Conservation (phyloP, 2,888 invertebrate species). For the Caenorhabditis zanzibari region DNA sequence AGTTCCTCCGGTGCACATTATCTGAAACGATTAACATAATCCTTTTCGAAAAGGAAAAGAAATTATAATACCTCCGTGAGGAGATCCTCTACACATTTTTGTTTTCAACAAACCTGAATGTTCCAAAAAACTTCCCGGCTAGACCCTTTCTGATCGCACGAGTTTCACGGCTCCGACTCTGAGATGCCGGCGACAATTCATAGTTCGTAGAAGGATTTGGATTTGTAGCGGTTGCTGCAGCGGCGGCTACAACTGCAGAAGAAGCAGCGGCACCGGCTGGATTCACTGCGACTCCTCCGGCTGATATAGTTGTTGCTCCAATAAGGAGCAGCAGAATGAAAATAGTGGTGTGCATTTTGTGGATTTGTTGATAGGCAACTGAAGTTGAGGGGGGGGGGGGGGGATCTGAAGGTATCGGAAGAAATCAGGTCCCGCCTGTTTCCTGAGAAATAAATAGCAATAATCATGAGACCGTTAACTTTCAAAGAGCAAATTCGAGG, state of each 20-base stretch:
- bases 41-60: not conserved
- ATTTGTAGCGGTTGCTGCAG: slow-evolving; percentile 28
- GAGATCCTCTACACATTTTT: no score
- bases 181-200: slow-evolving; percentile 11
- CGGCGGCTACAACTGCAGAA: slow-evolving; percentile 13
- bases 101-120: slow-evolving; percentile 70
- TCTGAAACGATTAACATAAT: slow-evolving; percentile 60
- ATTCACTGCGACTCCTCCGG: slow-evolving; percentile 13
- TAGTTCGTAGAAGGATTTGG: slow-evolving; percentile 31
- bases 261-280: slow-evolving; percentile 17
- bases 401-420: not conserved
- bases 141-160: slow-evolving; percentile 47
- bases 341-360: not conserved
- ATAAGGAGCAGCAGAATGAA: not conserved
- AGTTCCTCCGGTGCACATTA: slow-evolving; percentile 77
- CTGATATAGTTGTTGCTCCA: not conserved
- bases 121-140: slow-evolving; percentile 75
- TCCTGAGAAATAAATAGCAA: not conserved
- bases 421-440: not conserved
- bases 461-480: no score
- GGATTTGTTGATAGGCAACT: not conserved
- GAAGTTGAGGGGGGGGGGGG: no score
- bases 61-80: slow-evolving; percentile 72
- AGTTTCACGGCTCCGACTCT: not conserved
- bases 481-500: no score